phyloP scores from a whole-genome alignment of 2,797 vertebrate genomes.

The Protosalanx chinensis region DNA sequence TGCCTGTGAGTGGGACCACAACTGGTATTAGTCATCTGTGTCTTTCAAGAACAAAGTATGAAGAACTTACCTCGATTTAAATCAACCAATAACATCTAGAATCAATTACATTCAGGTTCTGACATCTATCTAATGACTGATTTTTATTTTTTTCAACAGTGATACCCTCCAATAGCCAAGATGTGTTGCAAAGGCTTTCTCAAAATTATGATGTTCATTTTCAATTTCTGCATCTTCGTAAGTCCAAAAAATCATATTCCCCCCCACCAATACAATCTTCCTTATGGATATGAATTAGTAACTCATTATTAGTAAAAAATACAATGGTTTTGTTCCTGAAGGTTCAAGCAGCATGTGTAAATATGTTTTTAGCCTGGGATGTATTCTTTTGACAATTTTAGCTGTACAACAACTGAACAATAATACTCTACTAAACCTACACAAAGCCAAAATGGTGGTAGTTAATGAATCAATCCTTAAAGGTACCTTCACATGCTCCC shows the following conservation, averaged over 20 bases:
- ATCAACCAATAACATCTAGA: not conserved
- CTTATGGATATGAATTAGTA: no score
- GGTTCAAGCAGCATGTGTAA: no score
- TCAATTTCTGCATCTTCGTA: constrained; percentile 77
- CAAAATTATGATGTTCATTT: constrained; percentile 77
- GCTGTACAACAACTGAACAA: no score
- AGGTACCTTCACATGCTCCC: not conserved
- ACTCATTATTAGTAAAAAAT: no score
- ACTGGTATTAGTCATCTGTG: not conserved
- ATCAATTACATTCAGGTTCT: not conserved
- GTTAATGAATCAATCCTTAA: no score
- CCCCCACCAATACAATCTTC: no score
- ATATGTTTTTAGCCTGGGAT: no score
- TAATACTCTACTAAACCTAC: no score
- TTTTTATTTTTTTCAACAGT: constrained; percentile 31
- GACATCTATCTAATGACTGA: not conserved
- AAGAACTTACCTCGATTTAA: not conserved
- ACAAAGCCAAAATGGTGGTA: no score
- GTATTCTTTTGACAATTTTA: no score
- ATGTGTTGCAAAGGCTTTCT: constrained; percentile 72
- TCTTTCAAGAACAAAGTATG: not conserved
- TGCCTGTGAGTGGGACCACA: not conserved
- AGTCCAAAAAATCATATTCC: constrained; percentile 46
- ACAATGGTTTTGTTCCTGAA: no score
- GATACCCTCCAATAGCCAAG: constrained; percentile 39